A percentile compares a stretch with the other conserved stretches of the same genome.
These are phyloP conservation scores for Rhopilema esculentum DNA, from an alignment of 30 jellyfish, hydroid and myxozoan species.

Conservation along the genomic window DNA sequence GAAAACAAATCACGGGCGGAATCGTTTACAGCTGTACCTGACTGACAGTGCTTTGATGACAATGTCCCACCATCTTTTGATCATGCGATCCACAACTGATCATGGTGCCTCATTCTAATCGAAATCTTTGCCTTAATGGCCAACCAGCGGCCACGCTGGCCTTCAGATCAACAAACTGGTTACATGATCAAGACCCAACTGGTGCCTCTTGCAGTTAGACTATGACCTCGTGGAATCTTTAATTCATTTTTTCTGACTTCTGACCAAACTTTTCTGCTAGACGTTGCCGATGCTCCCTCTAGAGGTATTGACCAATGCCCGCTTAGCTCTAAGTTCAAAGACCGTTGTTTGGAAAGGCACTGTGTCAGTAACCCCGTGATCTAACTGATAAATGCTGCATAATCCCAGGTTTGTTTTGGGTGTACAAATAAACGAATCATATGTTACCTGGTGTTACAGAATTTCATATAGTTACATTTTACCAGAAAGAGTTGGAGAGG, in stretches of 20 bases:
- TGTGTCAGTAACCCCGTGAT: not conserved
- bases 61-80: conserved; percentile 74
- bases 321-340: conserved; percentile 35
- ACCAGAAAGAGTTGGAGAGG: too few species aligned
- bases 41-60: not conserved
- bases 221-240: conserved; percentile 57
- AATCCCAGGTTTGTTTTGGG: not conserved
- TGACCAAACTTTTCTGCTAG: not conserved
- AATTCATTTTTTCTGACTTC: not conserved
- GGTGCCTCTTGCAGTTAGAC: conserved; percentile 31
- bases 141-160: conserved; percentile 78
- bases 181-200: conserved; percentile 29
- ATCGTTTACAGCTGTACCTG: conserved; percentile 35
- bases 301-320: conserved; percentile 30
- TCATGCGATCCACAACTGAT: conserved; percentile 53
- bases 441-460: too few species aligned
- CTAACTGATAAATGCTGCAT: not conserved
- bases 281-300: not conserved
- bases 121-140: conserved; percentile 48
- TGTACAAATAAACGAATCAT: too few species aligned
- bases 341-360: conserved; percentile 16
- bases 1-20: conserved; percentile 18
- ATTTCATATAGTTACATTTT: too few species aligned
- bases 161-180: conserved; percentile 75
- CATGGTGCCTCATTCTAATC: conserved; percentile 64